Base-by-base conservation (phyloP, 2,888 invertebrate species). In the Pseudeuparius sepicola region DNA sequence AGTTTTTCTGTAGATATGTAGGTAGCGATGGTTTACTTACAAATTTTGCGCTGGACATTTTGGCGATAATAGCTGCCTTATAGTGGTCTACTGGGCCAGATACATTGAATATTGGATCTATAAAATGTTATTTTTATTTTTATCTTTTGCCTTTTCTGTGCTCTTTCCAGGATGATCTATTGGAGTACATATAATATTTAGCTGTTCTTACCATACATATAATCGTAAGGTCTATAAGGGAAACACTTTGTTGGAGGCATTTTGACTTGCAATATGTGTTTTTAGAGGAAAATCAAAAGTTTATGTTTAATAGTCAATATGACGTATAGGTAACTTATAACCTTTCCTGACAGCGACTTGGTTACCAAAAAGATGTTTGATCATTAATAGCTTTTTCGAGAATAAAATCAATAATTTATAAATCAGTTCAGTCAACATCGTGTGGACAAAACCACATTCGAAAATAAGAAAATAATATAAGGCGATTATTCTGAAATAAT, bases 31-130 rank as follows among this genome's bases (percentile, higher is more conserved):
- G n/a, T n/a, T n/a, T n/a, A 57, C 66, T 67, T 51, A 73, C 73
- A 44, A 65, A 56, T 61, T 73, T 69, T 0, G 70, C 67, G 0
- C 68, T 67, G 1, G 62, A 60, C 64, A 71, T 65, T 29, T 70
- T 70, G 0, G 73, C 68, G 42, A 60, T 61, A 39, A 68, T 65
- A 0, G 68, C 67, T 0, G 68, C 64, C 35, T 70, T 64, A 2
- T 70, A 68, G 48, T 70, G 70, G 50, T 74, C 73, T 1, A 64
- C 61, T 0, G 69, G 67, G 0, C 71, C 69, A 0, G 72, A 72
- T 2, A 73, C 70, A 14, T 70, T 65, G 50, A 64, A 73, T 2
- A 68, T 54, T 0, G 73, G 68, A 57, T 74, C 74, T 74, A 29
- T 15, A 46, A 44, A 27, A 28, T n/a, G n/a, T n/a, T n/a, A n/a